Conservation (phyloP, 2,113 vertebrate genomes). For the Hirundichthys speculiger region DNA sequence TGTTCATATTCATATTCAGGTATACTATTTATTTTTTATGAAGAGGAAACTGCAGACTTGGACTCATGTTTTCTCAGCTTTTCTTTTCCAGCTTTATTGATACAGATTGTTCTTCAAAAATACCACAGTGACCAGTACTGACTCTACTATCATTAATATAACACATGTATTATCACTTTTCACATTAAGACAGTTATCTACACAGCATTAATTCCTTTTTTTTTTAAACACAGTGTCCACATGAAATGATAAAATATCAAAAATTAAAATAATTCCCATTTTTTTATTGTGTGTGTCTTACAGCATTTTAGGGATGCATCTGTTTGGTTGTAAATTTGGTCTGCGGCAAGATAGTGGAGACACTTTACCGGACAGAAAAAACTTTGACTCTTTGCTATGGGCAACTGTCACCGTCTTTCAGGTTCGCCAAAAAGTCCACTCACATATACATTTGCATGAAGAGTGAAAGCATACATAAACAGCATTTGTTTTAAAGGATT, state of each 20-base stretch:
- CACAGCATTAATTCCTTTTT: neutral
- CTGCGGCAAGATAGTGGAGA: constrained; percentile 91
- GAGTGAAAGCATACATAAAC: neutral
- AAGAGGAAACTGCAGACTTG: too few relatives aligned
- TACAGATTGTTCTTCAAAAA: neutral
- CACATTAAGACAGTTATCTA: too few relatives aligned
- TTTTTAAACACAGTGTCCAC: neutral
- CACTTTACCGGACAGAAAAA: constrained; percentile 95
- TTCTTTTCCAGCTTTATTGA: constrained; percentile 4
- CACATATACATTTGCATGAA: neutral
- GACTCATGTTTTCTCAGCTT: neutral
- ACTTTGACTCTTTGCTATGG: constrained; percentile 97
- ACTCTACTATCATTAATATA: neutral
- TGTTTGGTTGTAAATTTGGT: constrained; percentile 95
- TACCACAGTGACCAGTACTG: neutral
- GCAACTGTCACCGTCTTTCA: constrained; percentile 98
- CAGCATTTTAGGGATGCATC: constrained; percentile 98
- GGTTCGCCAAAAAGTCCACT: constrained; percentile 74
- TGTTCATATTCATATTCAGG: constrained; percentile 98
- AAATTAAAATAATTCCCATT: constrained; percentile 11
- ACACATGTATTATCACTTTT: constrained; percentile 11
- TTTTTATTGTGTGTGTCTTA: constrained; percentile 36
- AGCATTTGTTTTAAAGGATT: constrained; percentile 20
- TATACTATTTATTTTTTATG: constrained; percentile 68
- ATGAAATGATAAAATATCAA: constrained; percentile 25